Base-by-base conservation (phyloP, 2,797 vertebrate genomes). In the Hyperoplus immaculatus region DNA sequence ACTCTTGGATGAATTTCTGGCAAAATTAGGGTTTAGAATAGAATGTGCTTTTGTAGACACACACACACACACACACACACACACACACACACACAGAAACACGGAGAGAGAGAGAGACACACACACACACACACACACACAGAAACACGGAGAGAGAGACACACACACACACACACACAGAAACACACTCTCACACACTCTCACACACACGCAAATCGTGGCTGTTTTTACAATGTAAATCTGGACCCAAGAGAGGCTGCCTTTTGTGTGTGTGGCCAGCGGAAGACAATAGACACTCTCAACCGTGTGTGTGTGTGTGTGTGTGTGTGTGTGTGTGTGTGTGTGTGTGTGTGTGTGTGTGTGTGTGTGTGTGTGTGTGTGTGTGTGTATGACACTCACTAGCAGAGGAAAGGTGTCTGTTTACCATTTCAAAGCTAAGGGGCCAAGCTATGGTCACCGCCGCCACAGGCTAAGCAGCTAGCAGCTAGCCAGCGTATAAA, bases 381-480 rank as follows among this genome's bases (percentile, higher is more conserved):
- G n/a, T n/a, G n/a, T n/a, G n/a, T n/a, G n/a, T n/a, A n/a, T 29
- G 21, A 1, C 21, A 21, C 21, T 21, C 72, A 65, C 83, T 58
- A 67, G 77, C 81, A 77, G 82, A 85, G 87, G 86, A 77, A 83
- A 85, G 87, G 86, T 85, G 83, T 83, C 81, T 88, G 65, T 90
- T 93, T 91, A 92, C 81, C 88, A 90, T 92, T 87, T 92, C 92
- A 93, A 94, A 94, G 88, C 87, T 46, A 53, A 76, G 65, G 21
- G 89, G 89, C 74, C 89, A 87, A 3, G 55, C 69, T 59, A 11
- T 79, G 90, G 94, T 90, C 92, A 80, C 61, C 58, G 16, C 57
- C 8, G 85, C 87, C 85, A 54, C 83, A 78, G 75, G 67, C 77
- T 21, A 77, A 81, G 86, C 83, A 38, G 78, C 78, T 72, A 81